Evolutionary conservation across 2,888 invertebrate genomes (phyloP), one percentile per base, ranked within the genome.

Genomic region (Acanthacorydalis orientalis): DNA sequence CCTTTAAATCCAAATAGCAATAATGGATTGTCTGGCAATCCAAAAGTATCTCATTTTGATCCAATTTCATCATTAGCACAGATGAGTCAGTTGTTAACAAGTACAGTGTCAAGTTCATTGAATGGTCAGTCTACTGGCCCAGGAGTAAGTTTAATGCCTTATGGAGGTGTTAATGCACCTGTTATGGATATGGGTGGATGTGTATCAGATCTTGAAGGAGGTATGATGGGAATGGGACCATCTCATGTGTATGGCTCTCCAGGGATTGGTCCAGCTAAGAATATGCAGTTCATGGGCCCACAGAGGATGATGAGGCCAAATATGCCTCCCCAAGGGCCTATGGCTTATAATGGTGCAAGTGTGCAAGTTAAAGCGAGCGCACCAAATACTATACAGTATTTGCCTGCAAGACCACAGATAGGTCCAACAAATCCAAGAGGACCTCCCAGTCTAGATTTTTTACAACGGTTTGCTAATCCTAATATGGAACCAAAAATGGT

Each of bases 311-410:
- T 77, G 73, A 72, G 77, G 15, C 79, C 81, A 41, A 69, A 74
- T 11, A 73, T 76, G 64, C 75, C 74, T 46, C 75, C 62, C 44
- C 68, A 67, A 33, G 73, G 73, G 12, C 77, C 77, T 8, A 75
- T 71, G 59, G 73, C 75, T 2, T 80, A 80, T 59, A 80, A 81
- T 57, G 80, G 81, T 54, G 78, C 83, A 42, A 93, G 89, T 65
- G 84, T 90, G 39, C 89, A 90, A 68, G 92, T 96, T 31, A 95
- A 95, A 68, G 87, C 95, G 9, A 92, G 88, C 65, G 92, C 95
- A 10, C 95, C 96, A 0, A 96, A 96, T 67, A 96, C 96, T 35
- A 96, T 96, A 62, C 95, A 96, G 72, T 96, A 96, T 73, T 77
- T 95, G 64, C 96, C 96, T 16, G 89, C 92, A 46, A 77, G 92